Evolutionary conservation across 2,113 vertebrate species (phyloP).

Genomic region (Microcebus tavaratra): DNA sequence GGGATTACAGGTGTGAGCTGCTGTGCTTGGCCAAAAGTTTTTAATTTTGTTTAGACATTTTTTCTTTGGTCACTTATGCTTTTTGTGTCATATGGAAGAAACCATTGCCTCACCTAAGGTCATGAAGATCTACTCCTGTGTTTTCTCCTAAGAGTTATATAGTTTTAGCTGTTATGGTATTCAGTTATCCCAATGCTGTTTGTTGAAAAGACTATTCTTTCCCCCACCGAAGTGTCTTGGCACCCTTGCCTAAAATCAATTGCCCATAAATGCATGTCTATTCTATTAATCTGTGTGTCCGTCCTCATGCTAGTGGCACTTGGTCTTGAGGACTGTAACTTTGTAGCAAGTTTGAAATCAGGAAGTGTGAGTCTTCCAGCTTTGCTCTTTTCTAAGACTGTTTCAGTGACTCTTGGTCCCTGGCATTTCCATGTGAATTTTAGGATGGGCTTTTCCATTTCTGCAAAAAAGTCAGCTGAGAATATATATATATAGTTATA

Average conservation of each 20-base stretch:
- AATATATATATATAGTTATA: neutral
- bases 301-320: accelerated
- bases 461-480: neutral
- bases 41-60: too few species aligned
- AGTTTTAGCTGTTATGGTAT: neutral
- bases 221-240: neutral
- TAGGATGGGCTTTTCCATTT: neutral
- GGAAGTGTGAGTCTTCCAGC: neutral
- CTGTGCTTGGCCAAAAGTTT: too few species aligned
- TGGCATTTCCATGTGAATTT: neutral
- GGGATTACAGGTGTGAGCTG: too few species aligned
- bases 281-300: neutral
- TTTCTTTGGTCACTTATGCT: too few species aligned
- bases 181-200: too few species aligned
- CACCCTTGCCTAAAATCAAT: neutral
- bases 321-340: neutral
- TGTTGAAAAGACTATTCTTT: neutral
- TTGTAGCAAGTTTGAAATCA: neutral
- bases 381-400: neutral
- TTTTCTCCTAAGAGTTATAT: neutral
- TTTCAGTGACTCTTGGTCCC: neutral
- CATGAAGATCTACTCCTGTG: too few species aligned
- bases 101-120: too few species aligned
- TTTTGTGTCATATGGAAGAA: too few species aligned
- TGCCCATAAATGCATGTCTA: neutral